Evolutionary conservation across 2,113 vertebrate genomes (phyloP).

Genomic region (Isichthys henryi): DNA sequence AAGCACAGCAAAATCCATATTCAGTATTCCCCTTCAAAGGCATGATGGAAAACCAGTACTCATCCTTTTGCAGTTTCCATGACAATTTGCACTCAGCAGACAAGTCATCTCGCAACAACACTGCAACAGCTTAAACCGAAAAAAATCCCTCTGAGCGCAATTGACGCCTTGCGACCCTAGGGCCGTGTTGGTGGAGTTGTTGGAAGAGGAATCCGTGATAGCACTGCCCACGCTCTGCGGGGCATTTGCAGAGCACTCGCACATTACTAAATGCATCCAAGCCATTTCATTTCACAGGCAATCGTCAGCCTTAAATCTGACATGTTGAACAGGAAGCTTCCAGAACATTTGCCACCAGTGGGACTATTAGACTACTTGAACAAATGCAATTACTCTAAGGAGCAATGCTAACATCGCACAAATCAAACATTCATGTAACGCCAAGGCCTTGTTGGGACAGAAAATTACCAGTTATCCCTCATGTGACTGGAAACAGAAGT

Average conservation of each 20-base stretch:
- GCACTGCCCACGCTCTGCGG: not conserved
- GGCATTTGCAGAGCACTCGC: not conserved
- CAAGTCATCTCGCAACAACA: not conserved
- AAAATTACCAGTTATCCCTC: not conserved
- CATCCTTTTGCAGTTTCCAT: not conserved
- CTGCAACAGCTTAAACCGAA: not conserved
- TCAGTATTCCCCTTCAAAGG: not conserved
- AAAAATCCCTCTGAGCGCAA: not conserved
- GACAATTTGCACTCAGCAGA: conserved; percentile 1
- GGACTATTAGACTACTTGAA: not conserved
- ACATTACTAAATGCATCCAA: not conserved
- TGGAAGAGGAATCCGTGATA: not conserved
- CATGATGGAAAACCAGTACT: not conserved
- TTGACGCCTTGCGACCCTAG: not conserved
- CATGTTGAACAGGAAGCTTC: not conserved
- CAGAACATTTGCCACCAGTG: not conserved
- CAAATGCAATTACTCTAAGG: not conserved
- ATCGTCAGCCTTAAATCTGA: not conserved
- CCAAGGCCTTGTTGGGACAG: not conserved
- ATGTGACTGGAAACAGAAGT: not conserved
- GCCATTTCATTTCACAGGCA: not conserved
- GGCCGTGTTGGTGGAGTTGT: not conserved
- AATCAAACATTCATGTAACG: not conserved
- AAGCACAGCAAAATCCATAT: not conserved
- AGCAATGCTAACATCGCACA: not conserved